phyloP scores from a whole-genome alignment of 2,113 vertebrate genomes.

The Gymnobelideus leadbeateri region DNA sequence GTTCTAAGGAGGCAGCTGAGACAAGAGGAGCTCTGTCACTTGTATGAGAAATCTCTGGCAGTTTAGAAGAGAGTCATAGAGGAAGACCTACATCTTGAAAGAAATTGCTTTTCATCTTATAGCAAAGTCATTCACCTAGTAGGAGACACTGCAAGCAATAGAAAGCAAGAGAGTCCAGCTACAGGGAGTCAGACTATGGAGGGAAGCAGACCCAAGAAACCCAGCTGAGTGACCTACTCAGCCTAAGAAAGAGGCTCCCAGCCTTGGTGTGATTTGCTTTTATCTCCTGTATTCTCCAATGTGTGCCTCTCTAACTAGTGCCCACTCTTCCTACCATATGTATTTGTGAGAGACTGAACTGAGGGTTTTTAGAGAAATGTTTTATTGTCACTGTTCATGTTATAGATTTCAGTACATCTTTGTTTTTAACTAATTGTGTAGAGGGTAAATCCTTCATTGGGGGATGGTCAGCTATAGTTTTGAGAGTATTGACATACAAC shows the following conservation, averaged over 20 bases:
- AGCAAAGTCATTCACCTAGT: neutral
- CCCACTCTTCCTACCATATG: neutral
- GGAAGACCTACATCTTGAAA: neutral
- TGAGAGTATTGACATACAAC: neutral
- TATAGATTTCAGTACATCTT: neutral
- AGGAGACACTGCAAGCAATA: neutral
- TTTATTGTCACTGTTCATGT: neutral
- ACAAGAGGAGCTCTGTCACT: neutral
- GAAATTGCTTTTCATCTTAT: neutral
- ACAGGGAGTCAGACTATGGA: neutral
- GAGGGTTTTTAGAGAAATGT: neutral
- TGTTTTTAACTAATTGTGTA: neutral
- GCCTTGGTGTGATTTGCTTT: neutral
- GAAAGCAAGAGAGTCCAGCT: neutral
- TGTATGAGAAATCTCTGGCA: neutral
- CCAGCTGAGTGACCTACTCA: neutral
- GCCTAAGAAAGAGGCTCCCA: neutral
- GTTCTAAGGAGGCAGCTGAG: neutral
- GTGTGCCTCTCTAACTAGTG: neutral
- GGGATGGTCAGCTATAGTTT: neutral
- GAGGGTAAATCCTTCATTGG: neutral
- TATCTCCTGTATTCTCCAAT: neutral
- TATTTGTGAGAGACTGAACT: neutral
- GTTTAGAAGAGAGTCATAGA: neutral
- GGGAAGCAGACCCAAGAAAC: neutral